A percentile compares a stretch with the other conserved stretches of the same genome.
Conservation (phyloP, 2,888 invertebrate genomes). For the Epicampocera succincta region DNA sequence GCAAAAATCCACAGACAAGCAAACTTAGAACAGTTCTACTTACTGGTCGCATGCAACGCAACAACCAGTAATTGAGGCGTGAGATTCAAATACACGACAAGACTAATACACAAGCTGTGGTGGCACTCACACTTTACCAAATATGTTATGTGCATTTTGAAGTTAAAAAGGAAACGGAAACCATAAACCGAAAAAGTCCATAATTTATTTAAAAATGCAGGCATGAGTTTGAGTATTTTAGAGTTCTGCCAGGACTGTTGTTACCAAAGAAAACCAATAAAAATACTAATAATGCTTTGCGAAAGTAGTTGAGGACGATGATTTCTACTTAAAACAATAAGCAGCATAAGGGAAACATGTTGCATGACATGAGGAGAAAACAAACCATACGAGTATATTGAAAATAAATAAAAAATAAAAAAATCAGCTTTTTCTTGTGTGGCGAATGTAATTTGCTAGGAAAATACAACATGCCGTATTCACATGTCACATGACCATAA, state of each 20-base stretch:
- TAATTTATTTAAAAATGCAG: conserved; percentile 38
- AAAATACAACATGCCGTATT: conserved; percentile 49
- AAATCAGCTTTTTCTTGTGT: not conserved
- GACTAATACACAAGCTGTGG: conserved; percentile 13
- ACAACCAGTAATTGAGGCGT: conserved; percentile 61
- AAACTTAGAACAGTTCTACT: not conserved
- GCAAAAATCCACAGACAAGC: conserved; percentile 21
- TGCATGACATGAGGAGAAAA: conserved; percentile 44
- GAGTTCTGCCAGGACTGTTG: not conserved
- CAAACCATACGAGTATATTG: conserved; percentile 5
- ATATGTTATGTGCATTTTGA: not conserved
- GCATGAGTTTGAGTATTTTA: not conserved
- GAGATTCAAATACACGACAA: conserved; percentile 65
- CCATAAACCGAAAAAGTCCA: conserved; percentile 47
- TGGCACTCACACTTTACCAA: conserved; percentile 14
- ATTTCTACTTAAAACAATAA: conserved; percentile 30
- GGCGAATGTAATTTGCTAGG: conserved; percentile 35
- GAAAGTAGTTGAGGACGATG: conserved; percentile 38
- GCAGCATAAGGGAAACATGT: conserved; percentile 35
- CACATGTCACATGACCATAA: conserved; percentile 63
- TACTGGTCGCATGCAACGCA: conserved; percentile 47
- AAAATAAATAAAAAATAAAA: conserved; percentile 39
- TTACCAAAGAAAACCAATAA: conserved; percentile 52
- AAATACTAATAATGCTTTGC: conserved; percentile 48
- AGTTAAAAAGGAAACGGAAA: conserved; percentile 61